Evolutionary conservation across 2,888 invertebrate genomes (phyloP), one percentile per base, ranked within the genome.

Genomic region (Campoletis raptor): DNA sequence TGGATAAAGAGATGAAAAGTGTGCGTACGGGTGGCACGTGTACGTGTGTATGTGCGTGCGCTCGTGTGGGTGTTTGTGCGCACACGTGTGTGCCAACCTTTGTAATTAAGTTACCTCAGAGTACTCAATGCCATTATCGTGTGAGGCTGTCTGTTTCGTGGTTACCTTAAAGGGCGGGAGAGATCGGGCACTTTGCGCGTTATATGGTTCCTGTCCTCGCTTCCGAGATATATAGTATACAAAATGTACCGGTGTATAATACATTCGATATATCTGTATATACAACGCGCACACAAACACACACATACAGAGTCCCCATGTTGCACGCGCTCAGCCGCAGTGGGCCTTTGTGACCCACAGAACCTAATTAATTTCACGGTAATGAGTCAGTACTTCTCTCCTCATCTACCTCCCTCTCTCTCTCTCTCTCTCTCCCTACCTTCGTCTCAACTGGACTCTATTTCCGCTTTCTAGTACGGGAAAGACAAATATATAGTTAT

Each of bases 291-390:
- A 61, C 48, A 24, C 67, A 18, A 15, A 10, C n/a, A 42, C 67
- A 18, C n/a, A 10, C n/a, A 42, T 24, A 61, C 42, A 18, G 15
- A 76, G 54, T 57, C 21, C 10, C 85, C 82, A 70, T 80, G 83
- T 81, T 81, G 85, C 85, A 77, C 78, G 79, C 83, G 85, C 81
- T 87, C 84, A 87, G 77, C 81, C 87, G 67, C 81, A 85, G 85
- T 90, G 90, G 89, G 91, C 91, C 92, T 92, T 93, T 92, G 92
- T 92, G 91, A 91, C 91, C 92, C 89, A 91, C 89, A 89, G 90
- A 92, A 92, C 90, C 91, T 92, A 92, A 92, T 92, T 92, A 92
- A 92, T 92, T 92, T 91, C 89, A 89, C 90, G 89, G 90, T 89
- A 90, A 91, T 92, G 92, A 92, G 91, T 92, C 90, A 89, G 89